Percentiles rank a stretch among this genome's conserved stretches.
Conservation (phyloP, 1,140 invertebrate genomes). For the Saccostrea echinata region DNA sequence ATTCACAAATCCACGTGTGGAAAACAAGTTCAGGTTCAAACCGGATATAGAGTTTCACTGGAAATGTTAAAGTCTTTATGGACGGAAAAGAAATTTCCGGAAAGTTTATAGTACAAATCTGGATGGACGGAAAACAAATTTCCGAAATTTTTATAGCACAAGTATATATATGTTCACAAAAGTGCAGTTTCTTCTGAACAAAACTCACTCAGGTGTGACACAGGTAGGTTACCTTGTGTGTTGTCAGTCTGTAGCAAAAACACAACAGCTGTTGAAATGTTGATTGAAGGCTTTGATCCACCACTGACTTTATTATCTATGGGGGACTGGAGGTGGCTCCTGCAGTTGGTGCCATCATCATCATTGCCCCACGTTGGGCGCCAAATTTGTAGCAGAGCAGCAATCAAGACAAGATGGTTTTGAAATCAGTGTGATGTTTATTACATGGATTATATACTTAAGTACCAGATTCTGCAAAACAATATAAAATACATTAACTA, state of each 20-base stretch:
- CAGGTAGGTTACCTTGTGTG: background rate
- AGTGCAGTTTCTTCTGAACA: background rate
- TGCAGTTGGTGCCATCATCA: background rate
- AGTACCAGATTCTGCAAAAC: too few relatives aligned
- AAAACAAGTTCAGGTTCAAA: background rate
- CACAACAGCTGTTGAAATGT: background rate
- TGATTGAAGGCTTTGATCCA: background rate
- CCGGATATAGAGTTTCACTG: background rate
- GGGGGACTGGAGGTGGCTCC: background rate
- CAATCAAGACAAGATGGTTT: too few relatives aligned
- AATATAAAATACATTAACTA: too few relatives aligned
- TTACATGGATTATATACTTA: too few relatives aligned
- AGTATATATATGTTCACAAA: background rate
- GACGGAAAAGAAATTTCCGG: background rate
- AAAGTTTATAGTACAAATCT: background rate
- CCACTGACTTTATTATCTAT: background rate
- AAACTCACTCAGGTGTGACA: background rate
- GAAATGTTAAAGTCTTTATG: background rate
- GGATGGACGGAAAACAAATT: background rate
- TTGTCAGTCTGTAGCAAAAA: background rate
- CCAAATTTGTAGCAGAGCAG: background rate
- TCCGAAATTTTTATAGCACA: background rate
- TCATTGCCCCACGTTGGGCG: background rate
- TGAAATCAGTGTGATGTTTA: too few relatives aligned
- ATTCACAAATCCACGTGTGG: background rate